Conservation (phyloP, 2,113 vertebrate species). For the Mellivora capensis region DNA sequence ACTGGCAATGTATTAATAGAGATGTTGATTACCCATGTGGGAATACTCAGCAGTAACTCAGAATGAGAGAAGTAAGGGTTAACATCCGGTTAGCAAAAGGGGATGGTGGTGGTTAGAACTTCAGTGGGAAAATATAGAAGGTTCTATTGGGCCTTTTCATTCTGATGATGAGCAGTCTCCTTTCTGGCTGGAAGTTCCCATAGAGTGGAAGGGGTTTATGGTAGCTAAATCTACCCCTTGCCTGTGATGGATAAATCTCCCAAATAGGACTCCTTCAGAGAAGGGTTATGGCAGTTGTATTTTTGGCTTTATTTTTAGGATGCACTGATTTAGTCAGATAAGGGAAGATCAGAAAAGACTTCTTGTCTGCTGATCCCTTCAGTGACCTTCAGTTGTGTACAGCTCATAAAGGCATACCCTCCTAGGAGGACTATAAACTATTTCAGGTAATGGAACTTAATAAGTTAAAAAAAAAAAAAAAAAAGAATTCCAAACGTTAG, state of each 20-base stretch:
- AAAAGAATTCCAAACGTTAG: not conserved
- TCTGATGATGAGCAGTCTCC: not conserved
- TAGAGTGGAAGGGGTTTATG: not conserved
- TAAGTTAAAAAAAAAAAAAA: not conserved
- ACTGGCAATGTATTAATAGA: not conserved
- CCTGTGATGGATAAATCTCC: not conserved
- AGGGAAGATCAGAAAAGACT: not conserved
- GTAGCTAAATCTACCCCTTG: not conserved
- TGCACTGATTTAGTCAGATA: not conserved
- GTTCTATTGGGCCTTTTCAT: not conserved
- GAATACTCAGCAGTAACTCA: not conserved
- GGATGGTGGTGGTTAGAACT: not conserved
- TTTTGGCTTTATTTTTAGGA: not conserved
- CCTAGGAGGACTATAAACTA: not conserved
- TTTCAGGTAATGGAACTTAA: not conserved
- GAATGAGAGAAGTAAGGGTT: not conserved
- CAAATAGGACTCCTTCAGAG: not conserved
- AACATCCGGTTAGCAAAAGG: not conserved
- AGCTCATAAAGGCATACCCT: not conserved
- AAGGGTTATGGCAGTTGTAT: not conserved
- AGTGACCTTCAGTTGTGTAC: not conserved
- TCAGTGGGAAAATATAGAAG: not conserved
- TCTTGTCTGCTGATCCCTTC: not conserved
- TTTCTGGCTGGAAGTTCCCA: not conserved
- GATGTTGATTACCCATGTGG: not conserved